phyloP scores from a whole-genome alignment of 2,113 vertebrate genomes.

The Sardina pilchardus region DNA sequence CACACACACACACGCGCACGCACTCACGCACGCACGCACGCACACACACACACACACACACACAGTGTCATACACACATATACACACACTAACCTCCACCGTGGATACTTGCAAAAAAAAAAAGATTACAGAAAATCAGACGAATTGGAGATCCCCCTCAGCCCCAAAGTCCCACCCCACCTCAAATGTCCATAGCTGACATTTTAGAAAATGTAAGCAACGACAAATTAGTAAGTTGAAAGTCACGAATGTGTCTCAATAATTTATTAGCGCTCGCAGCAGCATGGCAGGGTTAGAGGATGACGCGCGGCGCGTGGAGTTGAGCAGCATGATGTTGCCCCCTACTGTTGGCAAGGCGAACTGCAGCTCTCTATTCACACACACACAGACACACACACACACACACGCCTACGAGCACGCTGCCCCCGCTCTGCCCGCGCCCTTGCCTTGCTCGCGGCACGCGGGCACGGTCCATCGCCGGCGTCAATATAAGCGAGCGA shows the following conservation, averaged over 20 bases:
- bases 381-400: too few species aligned
- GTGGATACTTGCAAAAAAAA: not conserved
- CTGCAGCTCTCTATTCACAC: not conserved
- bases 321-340: constrained; percentile 63
- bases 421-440: not conserved
- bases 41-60: not conserved
- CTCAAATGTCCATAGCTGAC: constrained; percentile 22
- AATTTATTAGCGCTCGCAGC: constrained; percentile 41
- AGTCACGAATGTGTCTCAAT: constrained; percentile 46
- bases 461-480: not conserved
- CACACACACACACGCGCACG: not conserved
- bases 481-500: not conserved
- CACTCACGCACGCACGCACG: not conserved
- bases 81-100: not conserved
- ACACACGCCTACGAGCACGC: not conserved
- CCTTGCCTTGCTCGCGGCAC: not conserved
- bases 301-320: not conserved
- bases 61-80: not conserved
- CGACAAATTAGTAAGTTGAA: constrained; percentile 50
- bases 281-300: not conserved
- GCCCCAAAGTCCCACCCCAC: not conserved
- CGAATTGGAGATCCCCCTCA: not conserved
- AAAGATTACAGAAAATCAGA: constrained; percentile 30
- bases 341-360: constrained; percentile 59
- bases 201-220: constrained; percentile 51